A percentile compares a stretch with the other conserved stretches of the same genome.
phyloP scores from a whole-genome alignment of 2,113 vertebrate genomes.

The Cyanoramphus novaezelandiae region DNA sequence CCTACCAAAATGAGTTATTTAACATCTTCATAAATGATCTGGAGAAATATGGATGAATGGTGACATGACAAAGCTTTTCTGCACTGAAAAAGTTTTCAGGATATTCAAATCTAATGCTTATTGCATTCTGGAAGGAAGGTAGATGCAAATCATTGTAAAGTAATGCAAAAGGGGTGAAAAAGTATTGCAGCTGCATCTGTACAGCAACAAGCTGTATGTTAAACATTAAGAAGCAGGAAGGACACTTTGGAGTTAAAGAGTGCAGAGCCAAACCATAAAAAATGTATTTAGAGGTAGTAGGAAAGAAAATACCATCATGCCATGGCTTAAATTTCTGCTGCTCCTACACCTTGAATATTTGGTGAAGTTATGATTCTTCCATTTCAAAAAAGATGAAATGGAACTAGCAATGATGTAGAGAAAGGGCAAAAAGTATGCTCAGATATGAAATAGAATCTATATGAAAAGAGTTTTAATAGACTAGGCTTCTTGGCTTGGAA shows the following conservation, averaged over 20 bases:
- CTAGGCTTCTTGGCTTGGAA: neutral
- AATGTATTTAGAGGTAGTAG: neutral
- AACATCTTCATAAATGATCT: neutral
- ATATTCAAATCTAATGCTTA: neutral
- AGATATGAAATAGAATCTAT: neutral
- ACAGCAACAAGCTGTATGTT: neutral
- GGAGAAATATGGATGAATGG: neutral
- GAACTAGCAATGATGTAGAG: neutral
- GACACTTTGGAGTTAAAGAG: neutral
- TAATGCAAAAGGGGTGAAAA: neutral
- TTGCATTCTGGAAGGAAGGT: neutral
- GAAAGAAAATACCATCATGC: neutral
- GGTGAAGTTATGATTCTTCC: neutral
- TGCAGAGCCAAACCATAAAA: neutral
- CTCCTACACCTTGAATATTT: neutral
- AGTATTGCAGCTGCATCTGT: neutral
- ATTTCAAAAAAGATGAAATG: neutral
- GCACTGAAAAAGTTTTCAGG: neutral
- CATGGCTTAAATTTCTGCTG: neutral
- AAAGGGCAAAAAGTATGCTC: neutral
- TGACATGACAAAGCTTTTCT: neutral
- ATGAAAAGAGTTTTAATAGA: neutral
- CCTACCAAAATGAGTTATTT: neutral
- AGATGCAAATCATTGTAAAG: neutral
- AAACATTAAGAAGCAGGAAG: neutral